These are phyloP conservation scores for Silvanus unidentatus DNA, from an alignment of 2,888 invertebrate species.

Conservation along the genomic window DNA sequence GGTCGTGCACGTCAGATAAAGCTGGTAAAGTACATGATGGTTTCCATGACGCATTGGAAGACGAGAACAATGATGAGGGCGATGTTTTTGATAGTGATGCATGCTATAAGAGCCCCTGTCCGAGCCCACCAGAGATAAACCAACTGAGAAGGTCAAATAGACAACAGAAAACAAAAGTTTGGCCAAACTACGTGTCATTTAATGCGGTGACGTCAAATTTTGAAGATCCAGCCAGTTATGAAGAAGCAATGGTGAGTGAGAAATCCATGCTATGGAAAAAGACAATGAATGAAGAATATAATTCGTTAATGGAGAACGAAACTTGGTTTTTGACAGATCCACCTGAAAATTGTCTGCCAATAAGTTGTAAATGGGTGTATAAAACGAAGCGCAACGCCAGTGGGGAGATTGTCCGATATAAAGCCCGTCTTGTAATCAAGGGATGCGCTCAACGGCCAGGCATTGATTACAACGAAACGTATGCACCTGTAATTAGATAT, in stretches of 20 bases:
- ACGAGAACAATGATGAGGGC: too few relatives aligned
- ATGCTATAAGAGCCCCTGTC: too few relatives aligned
- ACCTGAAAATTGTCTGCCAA: background rate
- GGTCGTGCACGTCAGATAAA: too few relatives aligned
- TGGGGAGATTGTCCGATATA: conserved; percentile 3
- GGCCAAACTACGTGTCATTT: background rate
- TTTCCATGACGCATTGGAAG: too few relatives aligned
- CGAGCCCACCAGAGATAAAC: too few relatives aligned
- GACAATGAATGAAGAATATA: conserved; percentile 14
- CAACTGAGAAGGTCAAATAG: too few relatives aligned
- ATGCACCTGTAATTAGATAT: conserved; percentile 2
- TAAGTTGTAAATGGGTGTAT: background rate
- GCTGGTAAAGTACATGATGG: too few relatives aligned
- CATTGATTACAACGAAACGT: conserved; percentile 5
- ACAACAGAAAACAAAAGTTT: background rate
- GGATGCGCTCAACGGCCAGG: conserved; percentile 2
- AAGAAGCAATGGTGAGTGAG: conserved; percentile 2
- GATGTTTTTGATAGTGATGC: too few relatives aligned
- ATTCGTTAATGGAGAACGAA: conserved; percentile 16
- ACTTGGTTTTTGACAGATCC: background rate
- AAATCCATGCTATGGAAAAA: conserved; percentile 13
- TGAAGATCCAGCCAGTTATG: background rate
- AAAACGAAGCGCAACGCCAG: background rate
- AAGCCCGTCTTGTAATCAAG: conserved; percentile 5
- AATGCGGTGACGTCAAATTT: too few relatives aligned